Evolutionary conservation across 1,140 invertebrate genomes (phyloP), one percentile per base, ranked within the genome.

Genomic region (Camponotus pennsylvanicus): DNA sequence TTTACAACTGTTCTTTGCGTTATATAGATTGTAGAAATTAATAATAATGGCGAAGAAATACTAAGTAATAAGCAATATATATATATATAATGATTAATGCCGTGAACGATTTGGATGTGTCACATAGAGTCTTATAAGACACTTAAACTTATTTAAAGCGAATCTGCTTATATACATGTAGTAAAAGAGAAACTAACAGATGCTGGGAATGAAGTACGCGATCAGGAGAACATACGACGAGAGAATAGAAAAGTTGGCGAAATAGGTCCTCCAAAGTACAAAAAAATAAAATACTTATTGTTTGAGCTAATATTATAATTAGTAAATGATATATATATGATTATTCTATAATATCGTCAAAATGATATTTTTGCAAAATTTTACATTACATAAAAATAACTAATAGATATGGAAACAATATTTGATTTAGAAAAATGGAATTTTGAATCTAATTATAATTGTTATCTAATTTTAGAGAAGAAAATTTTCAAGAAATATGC

Each of bases 1-100:
- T 77, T 89, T 80, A 37, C 63, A 67, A 82, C 64, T 71, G 57
- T 89, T 61, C 73, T 63, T 76, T 59, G 37, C 9, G 37, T 75
- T 63, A 83, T 73, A n/a, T 45, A n/a, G 13, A 27, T 8, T 34
- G 1, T 71, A 7, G 11, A 9, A 37, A 32, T 27, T 59, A 59
- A 45, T 11, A 13, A 13, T 18, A 13, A 80, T 52, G 55, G 13
- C 42, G n/a, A 61, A 49, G 78, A 15, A 0, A 18, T 59, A 34
- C 40, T 32, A 34, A 64, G 4, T 59, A 27, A 21, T 21, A 40
- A 49, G 3, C 57, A 40, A 64, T 11, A 64, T 27, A 27, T 27
- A 27, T 1, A 18, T 1, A 18, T 37, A 13, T 18, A 11, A 32
- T 45, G 2, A 70, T 80, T 70, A 80, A 80, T 34, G 6, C n/a